Base-by-base conservation (phyloP, 2,113 vertebrate genomes). In the Osmerus eperlanus region DNA sequence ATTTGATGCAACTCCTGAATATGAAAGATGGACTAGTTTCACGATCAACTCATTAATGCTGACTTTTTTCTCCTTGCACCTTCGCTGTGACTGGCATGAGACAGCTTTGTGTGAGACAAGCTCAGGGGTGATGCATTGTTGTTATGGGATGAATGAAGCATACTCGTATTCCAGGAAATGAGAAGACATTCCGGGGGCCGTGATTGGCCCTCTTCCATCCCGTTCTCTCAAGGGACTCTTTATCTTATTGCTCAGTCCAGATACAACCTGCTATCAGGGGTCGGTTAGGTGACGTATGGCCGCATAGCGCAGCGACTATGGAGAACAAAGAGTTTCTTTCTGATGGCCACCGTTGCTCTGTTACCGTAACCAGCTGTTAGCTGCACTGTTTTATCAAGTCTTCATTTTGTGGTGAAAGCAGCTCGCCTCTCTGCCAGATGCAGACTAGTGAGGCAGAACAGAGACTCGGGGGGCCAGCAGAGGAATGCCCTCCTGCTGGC, bases 351-450 rank as follows among this genome's bases (percentile, higher is more conserved):
- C 32, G 47, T 61, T 58, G 68, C 63, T 15, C 68, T 62, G 28
- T 75, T 77, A 69, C 74, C 59, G 69, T 67, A 77, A 79, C 77
- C 83, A 81, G 72, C 84, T 85, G 82, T 87, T 86, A 65, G 66
- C 70, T 75, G 68, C 76, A 74, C 66, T 53, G 51, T 81, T 87
- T 89, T 86, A 86, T 84, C 81, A 88, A 83, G 78, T 84, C 73
- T 90, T 92, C 62, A 92, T 91, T 90, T 88, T 74, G 76, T 80
- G 68, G 81, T 91, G 88, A 91, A 92, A 91, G 89, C 84, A 85
- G 83, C 87, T 88, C 81, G 83, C 83, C 84, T 66, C 82, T 75
- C 53, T 80, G 73, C 81, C 90, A 91, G 88, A 90, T 85, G 83
- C 79, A 72, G 77, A 79, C 82, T 87, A 87, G 74, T 84, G 91